These are phyloP conservation scores for Manis javanica DNA, from an alignment of 2,797 vertebrate species.

Conservation along the genomic window DNA sequence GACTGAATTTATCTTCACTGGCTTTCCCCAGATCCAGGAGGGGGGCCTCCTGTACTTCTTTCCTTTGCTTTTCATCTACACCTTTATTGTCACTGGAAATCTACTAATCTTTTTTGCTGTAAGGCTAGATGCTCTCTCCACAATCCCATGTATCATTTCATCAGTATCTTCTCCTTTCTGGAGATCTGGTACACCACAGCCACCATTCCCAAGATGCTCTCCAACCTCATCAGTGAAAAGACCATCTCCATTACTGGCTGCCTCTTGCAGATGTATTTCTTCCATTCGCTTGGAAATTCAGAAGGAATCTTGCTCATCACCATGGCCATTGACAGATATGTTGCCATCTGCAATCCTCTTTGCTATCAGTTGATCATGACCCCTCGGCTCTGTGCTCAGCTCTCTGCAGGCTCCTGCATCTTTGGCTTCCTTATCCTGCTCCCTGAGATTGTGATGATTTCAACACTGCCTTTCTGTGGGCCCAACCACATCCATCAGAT, in stretches of 20 bases:
- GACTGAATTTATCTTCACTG: conserved; percentile 36
- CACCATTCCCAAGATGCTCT: conserved; percentile 68
- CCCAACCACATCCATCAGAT: conserved; percentile 84
- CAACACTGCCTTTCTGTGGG: conserved; percentile 84
- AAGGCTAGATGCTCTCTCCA: not conserved
- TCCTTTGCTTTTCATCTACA: conserved; percentile 21
- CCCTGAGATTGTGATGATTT: conserved; percentile 77
- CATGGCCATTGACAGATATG: conserved; percentile 23
- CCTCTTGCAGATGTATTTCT: conserved; percentile 66
- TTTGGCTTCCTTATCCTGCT: not conserved
- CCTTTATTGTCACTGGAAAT: conserved; percentile 50
- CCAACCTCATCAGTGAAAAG: conserved; percentile 39
- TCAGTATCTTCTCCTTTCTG: conserved; percentile 54
- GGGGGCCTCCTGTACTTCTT: not conserved
- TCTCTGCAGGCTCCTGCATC: conserved; percentile 71
- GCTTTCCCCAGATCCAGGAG: not conserved
- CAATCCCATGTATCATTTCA: conserved; percentile 58
- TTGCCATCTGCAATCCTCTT: conserved; percentile 57
- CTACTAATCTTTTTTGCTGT: conserved; percentile 34
- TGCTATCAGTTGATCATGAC: conserved; percentile 79
- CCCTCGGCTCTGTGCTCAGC: conserved; percentile 34
- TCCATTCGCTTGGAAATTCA: conserved; percentile 44
- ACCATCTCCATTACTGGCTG: conserved; percentile 28
- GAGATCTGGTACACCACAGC: conserved; percentile 55
- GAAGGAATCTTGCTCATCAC: conserved; percentile 49